Evolutionary conservation across 2,888 invertebrate genomes (phyloP), one percentile per base, ranked within the genome.

Genomic region (Himalopsyche anomala): DNA sequence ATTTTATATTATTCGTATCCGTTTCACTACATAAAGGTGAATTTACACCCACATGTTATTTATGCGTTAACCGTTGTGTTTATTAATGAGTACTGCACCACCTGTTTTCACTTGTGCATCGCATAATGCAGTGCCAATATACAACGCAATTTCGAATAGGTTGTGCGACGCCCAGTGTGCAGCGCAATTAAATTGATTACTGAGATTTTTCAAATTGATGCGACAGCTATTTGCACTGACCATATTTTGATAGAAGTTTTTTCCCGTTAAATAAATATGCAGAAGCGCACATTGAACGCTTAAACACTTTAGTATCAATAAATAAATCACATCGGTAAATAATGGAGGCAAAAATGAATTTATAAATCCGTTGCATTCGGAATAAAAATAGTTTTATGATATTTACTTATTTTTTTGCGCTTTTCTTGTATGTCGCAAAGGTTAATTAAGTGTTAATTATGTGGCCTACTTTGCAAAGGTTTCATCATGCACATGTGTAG

Each of bases 81-180:
- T 84, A 84, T 86, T 86, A 86, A 86, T 86, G 86, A 74, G 79
- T 81, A 62, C 28, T 86, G 86, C 82, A 86, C 51, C 86, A 86
- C 84, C 85, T 85, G 85, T 81, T 54, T 82, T 40, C 45, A 83
- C 51, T 5, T 56, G 36, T 38, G 38, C 40, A 36, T 38, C 19
- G 28, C 36, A 74, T 74, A 74, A 74, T 38, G 38, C 74, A 38
- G 15, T 74, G 36, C 36, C 74, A 36, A 74, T 74, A 74, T 36
- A 36, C 74, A 74, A 74, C 74, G 15, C 38, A 74, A 74, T 62
- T 62, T 51, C 51, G 8, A 62, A 74, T 74, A 38, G 38, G 12
- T 74, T 74, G 36, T 74, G 74, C 12, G 15, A 74, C 74, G 12
- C 15, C 15, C 74, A 28, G 38, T 74, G 36, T 38, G 15, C 12